Conservation (phyloP, 2,113 vertebrate genomes). For the Pseudonaja textilis region DNA sequence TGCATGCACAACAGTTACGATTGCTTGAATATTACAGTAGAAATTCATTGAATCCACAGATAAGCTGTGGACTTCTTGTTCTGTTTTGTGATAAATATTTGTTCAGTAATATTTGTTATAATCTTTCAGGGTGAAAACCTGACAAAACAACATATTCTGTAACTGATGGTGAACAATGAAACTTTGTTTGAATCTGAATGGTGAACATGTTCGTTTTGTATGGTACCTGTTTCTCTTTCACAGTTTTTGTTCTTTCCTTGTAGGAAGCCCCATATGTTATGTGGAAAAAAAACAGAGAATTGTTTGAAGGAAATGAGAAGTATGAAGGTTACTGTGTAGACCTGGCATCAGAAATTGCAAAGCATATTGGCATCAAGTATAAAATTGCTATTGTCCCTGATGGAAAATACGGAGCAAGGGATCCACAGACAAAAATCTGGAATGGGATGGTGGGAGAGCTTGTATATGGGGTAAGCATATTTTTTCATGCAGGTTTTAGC, state of each 20-base stretch:
- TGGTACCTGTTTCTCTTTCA: constrained; percentile 70
- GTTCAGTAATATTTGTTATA: constrained; percentile 27
- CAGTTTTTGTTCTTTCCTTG: constrained; percentile 81
- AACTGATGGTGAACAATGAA: neutral
- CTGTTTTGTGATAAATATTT: constrained; percentile 37
- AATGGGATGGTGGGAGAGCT: constrained; percentile 99
- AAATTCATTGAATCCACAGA: neutral
- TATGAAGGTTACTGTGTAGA: constrained; percentile 99
- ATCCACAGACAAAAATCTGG: constrained; percentile 99
- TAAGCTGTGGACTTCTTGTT: constrained; percentile 37
- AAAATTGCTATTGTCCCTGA: constrained; percentile 98
- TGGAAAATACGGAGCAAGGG: constrained; percentile 97
- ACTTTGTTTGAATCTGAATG: neutral
- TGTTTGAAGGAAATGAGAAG: constrained; percentile 97
- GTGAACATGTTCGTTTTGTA: constrained; percentile 43
- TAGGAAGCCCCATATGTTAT: constrained; percentile 99
- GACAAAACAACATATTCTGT: constrained; percentile 32
- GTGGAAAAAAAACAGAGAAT: constrained; percentile 99
- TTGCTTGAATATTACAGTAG: constrained; percentile 14
- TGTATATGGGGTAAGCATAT: constrained; percentile 94
- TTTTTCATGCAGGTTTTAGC: constrained; percentile 49
- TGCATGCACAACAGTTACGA: neutral
- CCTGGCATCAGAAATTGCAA: constrained; percentile 97
- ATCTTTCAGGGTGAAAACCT: constrained; percentile 31
- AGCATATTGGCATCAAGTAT: constrained; percentile 98